phyloP scores from a whole-genome alignment of 92 coral and sea anemone species.

The Porites cylindrica region DNA sequence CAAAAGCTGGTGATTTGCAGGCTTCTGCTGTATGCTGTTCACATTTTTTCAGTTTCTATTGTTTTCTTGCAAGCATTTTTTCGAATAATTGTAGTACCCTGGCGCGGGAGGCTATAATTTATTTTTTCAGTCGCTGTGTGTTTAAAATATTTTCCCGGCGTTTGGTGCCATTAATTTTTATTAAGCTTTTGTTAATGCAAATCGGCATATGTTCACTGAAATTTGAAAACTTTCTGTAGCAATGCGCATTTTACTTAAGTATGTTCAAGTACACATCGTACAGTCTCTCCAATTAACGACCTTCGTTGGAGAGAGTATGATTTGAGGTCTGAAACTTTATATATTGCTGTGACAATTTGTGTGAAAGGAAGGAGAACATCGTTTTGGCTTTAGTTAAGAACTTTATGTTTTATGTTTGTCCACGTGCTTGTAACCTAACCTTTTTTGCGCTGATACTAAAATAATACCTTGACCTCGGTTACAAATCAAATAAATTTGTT shows the following conservation, averaged over 20 bases:
- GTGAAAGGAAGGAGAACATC: no score
- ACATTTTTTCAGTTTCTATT: not conserved
- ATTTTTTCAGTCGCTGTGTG: not conserved
- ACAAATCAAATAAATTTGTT: no score
- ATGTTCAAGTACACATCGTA: no score
- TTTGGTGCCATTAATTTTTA: not conserved
- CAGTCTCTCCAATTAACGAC: no score
- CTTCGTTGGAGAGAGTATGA: no score
- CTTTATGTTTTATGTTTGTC: no score
- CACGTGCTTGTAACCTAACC: no score
- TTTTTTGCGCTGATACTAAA: no score
- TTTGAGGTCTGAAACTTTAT: no score
- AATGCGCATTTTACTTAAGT: not conserved
- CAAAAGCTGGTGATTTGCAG: not conserved
- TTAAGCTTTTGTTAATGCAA: constrained; percentile 2
- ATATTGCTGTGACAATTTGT: no score
- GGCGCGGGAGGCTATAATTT: not conserved
- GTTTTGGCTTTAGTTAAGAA: no score
- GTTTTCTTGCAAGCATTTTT: not conserved
- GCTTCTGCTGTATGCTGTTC: not conserved
- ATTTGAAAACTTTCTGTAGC: not conserved
- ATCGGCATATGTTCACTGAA: not conserved
- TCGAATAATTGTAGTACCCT: not conserved
- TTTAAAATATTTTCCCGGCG: not conserved
- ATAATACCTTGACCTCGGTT: no score